Base-by-base conservation (phyloP, 2,888 invertebrate species). In the Watsonalla cultraria region DNA sequence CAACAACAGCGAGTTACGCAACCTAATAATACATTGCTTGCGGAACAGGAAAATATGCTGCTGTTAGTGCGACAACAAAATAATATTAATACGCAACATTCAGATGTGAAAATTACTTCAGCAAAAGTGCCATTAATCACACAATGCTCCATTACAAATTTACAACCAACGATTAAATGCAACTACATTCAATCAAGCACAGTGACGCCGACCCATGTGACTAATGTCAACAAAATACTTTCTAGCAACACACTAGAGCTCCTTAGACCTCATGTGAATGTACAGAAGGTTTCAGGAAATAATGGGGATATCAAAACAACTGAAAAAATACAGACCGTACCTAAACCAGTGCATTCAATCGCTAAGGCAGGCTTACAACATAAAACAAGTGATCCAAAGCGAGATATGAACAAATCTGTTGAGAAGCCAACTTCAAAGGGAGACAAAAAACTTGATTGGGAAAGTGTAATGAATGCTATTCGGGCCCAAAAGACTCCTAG, bases 401-500 rank as follows among this genome's bases (percentile, higher is more conserved):
- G 63, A 51, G 56, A 56, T 24, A 58, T 57, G 37, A 59, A 54
- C 51, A 59, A 61, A 24, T 5, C 46, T 34, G 35, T 14, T 8
- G n/a, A 35, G 51, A 56, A 57, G 7, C 59, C 56, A 35, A 55
- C 50, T 7, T 11, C 46, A 59, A 52, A 54, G 24, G 33, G 54
- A 52, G 8, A 54, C 49, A 50, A 33, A 46, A 39, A 58, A 51
- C 65, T 58, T 15, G 84, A 87, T 60, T 89, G 89, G 89, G 74
- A 81, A 59, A 74, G 70, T 49, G 90, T 90, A 6, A 76, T 90
- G 76, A 73, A 84, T 59, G 84, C 76, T 48, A 60, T 90, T 52
- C 64, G 77, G 51, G 77, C 84, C 53, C 84, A 84, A 46, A 90
- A 86, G 60, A 90, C 90, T 5, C 86, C 86, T 0, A 76, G 72